Evolutionary conservation across 2,113 vertebrate species (phyloP).

Genomic region (Caloenas nicobarica): DNA sequence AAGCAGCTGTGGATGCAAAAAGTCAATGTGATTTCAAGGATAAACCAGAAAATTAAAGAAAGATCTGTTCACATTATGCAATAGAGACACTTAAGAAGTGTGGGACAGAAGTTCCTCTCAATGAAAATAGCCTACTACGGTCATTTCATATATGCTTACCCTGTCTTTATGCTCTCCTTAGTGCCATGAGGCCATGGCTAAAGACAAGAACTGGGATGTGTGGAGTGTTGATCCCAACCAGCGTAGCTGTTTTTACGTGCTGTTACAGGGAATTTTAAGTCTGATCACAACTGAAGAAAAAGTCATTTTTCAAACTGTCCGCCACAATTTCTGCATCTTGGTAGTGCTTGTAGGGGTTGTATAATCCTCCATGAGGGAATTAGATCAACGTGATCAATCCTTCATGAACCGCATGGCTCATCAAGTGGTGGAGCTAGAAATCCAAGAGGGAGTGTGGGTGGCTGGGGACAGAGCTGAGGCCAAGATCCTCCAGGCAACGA

Average conservation of each 20-base stretch:
- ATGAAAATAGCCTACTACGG: neutral
- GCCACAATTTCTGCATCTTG: neutral
- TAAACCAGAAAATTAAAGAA: neutral
- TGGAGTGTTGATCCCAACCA: neutral
- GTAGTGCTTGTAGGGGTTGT: accelerated
- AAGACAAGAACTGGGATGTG: neutral
- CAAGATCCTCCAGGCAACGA: neutral
- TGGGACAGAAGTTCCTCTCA: neutral
- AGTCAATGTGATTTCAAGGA: neutral
- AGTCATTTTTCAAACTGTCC: neutral
- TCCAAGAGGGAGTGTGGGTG: neutral
- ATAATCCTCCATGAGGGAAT: neutral
- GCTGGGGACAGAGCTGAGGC: neutral
- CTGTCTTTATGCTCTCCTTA: neutral
- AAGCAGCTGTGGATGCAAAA: neutral
- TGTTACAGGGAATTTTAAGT: neutral
- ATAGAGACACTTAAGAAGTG: neutral
- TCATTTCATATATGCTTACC: neutral
- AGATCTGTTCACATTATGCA: neutral
- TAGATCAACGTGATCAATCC: neutral
- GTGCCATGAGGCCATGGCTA: neutral
- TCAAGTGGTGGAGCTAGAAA: neutral
- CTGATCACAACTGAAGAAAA: neutral
- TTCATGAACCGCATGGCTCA: neutral
- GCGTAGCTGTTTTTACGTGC: neutral